Evolutionary conservation across 2,888 invertebrate species (phyloP), one percentile per base, ranked within the genome.

Genomic region (Notodonta ziczac): DNA sequence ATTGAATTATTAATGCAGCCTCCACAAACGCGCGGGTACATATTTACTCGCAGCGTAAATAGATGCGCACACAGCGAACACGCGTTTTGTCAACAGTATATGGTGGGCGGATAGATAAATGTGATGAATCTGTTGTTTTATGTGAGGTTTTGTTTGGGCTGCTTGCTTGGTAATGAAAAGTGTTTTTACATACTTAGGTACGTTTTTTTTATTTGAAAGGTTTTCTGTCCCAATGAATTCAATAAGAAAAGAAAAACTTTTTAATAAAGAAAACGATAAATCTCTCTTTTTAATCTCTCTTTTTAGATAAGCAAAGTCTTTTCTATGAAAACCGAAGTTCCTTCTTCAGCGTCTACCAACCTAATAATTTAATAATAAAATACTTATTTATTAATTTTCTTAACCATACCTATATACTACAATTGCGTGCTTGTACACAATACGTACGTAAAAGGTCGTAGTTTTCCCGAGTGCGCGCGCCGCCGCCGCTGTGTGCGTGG

Each of bases 1-100:
- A 93, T 93, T 93, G 93, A 93, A 93, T 93, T 93, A 93, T 93
- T 93, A 93, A 93, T 93, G 91, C 91, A 91, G 90, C 90, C 93
- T 92, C 92, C 91, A 87, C 91, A 91, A 91, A 91, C 91, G 89
- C 88, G 85, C 87, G 86, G 84, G 91, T 91, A 93, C 92, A 93
- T 93, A 93, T 93, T 93, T 93, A 93, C 93, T 85, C 91, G 90
- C 80, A 88, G 80, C 91, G 93, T 93, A 93, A 93, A 93, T 93
- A 93, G 93, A 93, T 93, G 92, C 92, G 93, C 93, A 93, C 91
- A 93, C 92, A 93, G 80, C 87, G 87, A 90, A 91, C 91, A 93
- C 91, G 92, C 93, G 93, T 87, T 87, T 89, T 90, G 78, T 79
- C 80, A 60, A 62, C 70, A 89, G 93, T 86, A 87, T 74, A 87